phyloP scores from a whole-genome alignment of 2,797 vertebrate species.

The Dallia pectoralis region DNA sequence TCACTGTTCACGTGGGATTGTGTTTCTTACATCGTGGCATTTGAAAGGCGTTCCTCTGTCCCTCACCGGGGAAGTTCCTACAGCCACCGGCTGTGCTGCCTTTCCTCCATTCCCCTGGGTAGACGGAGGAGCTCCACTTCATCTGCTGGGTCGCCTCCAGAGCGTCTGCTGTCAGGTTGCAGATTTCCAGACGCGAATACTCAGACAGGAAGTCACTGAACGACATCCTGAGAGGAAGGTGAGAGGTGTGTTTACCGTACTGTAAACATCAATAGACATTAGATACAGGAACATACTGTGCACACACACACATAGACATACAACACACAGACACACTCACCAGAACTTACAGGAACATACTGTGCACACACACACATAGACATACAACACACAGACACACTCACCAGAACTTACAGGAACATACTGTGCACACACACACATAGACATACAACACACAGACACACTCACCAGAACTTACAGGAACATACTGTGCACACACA shows the following conservation, averaged over 20 bases:
- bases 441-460: not conserved
- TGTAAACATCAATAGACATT: no score
- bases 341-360: no score
- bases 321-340: constrained; percentile 64
- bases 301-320: no score
- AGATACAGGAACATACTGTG: not conserved
- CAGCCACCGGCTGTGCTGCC: constrained; percentile 60
- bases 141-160: constrained; percentile 67
- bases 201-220: constrained; percentile 78
- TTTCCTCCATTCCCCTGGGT: constrained; percentile 72
- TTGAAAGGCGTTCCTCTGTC: not conserved
- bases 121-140: constrained; percentile 78
- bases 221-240: constrained; percentile 72
- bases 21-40: no score
- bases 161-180: constrained; percentile 82
- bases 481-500: not conserved
- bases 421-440: not conserved
- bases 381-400: constrained; percentile 27
- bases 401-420: constrained; percentile 97
- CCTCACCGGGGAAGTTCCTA: constrained; percentile 49
- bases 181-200: constrained; percentile 82
- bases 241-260: not conserved
- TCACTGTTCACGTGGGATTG: not conserved
- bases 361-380: not conserved
- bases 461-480: constrained; percentile 90